Percentiles rank a stretch among this genome's conserved stretches.
Evolutionary conservation across 2,888 invertebrate genomes (phyloP).

Genomic region (Slavum lentiscoides): DNA sequence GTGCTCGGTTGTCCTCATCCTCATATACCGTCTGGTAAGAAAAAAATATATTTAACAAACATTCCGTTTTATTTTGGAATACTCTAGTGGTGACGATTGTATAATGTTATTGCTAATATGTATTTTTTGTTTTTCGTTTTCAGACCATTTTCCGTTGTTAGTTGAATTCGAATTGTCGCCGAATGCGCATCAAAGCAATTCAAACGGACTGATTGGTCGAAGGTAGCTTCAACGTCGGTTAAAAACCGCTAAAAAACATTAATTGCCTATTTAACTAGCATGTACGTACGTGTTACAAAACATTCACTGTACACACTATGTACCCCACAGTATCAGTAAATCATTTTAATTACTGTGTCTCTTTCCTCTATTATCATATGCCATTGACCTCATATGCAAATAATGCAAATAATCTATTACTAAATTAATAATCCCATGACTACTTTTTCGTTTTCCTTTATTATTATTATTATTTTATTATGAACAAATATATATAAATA

Average conservation of each 20-base stretch:
- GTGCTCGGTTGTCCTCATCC: slow-evolving; percentile 98
- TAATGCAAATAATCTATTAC: slow-evolving; percentile 13
- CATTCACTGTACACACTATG: slow-evolving; percentile 9
- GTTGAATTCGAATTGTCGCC: slow-evolving; percentile 89
- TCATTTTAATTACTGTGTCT: slow-evolving; percentile 24
- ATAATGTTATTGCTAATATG: not conserved
- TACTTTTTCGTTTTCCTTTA: slow-evolving; percentile 20
- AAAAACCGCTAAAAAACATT: slow-evolving; percentile 14
- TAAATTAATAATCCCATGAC: slow-evolving; percentile 24
- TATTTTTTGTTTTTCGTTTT: slow-evolving; percentile 55
- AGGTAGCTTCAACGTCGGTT: slow-evolving; percentile 69
- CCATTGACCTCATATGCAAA: slow-evolving; percentile 13
- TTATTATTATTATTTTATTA: slow-evolving; percentile 16
- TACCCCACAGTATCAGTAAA: slow-evolving; percentile 20
- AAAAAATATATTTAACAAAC: too few species aligned
- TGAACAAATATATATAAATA: slow-evolving; percentile 33
- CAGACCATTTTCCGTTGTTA: slow-evolving; percentile 89
- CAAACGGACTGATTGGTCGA: slow-evolving; percentile 81
- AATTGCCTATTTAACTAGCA: slow-evolving; percentile 1
- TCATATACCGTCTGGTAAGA: slow-evolving; percentile 84
- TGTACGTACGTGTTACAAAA: slow-evolving; percentile 18
- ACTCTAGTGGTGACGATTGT: too few species aligned
- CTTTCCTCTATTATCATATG: not conserved
- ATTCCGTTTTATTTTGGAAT: not conserved
- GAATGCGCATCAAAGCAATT: slow-evolving; percentile 62